phyloP scores from a whole-genome alignment of 1,140 invertebrate genomes.

The Hirudo medicinalis region DNA sequence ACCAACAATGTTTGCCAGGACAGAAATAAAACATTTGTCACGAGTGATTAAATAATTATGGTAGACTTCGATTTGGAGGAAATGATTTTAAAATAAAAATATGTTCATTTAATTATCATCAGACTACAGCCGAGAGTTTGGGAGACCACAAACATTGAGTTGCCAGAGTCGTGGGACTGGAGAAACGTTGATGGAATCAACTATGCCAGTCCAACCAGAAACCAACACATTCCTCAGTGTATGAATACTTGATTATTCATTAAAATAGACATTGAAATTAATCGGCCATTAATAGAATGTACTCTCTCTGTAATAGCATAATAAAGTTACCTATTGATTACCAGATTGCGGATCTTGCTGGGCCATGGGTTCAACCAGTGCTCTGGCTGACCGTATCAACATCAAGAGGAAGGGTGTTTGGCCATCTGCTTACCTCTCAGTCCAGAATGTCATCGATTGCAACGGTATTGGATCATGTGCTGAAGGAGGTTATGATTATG shows the following conservation, averaged over 20 bases:
- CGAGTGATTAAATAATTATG: no score
- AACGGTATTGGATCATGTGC: constrained; percentile 31
- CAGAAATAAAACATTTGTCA: no score
- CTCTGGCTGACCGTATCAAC: constrained; percentile 45
- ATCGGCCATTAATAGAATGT: no score
- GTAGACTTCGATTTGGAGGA: no score
- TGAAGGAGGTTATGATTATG: constrained; percentile 37
- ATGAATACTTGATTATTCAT: constrained; percentile 22
- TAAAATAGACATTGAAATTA: no score
- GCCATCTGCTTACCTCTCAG: constrained; percentile 43
- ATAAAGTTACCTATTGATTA: constrained; percentile 6
- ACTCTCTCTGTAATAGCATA: no score
- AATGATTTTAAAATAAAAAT: no score
- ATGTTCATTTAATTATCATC: no score
- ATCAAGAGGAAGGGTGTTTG: constrained; percentile 42
- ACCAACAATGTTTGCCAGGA: no score
- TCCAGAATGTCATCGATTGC: constrained; percentile 44
- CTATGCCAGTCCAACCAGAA: constrained; percentile 42
- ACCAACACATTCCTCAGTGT: constrained; percentile 44
- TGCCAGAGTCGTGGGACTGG: constrained; percentile 43
- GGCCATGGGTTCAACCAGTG: constrained; percentile 43
- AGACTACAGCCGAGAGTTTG: constrained; percentile 1
- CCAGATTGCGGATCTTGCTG: constrained; percentile 47
- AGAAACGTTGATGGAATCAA: constrained; percentile 43
- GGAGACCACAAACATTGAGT: neutral